Evolutionary conservation across 2,797 vertebrate genomes (phyloP).

Genomic region (Diglossa cyanea): DNA sequence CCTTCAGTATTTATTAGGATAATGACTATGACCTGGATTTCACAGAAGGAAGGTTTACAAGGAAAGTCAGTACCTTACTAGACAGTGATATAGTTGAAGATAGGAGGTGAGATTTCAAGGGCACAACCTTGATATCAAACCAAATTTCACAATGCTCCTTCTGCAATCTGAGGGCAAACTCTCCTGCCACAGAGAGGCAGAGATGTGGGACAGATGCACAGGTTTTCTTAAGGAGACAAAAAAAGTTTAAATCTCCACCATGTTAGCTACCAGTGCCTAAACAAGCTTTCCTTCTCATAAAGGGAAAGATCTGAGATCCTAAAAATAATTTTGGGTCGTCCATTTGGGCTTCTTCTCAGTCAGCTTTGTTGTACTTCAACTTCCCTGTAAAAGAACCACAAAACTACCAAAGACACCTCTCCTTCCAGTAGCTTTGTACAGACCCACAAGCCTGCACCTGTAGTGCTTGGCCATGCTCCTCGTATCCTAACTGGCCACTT

Average conservation of each 20-base stretch:
- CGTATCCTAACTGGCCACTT: not conserved
- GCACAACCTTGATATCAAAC: not conserved
- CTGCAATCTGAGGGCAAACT: not conserved
- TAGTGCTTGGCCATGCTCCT: not conserved
- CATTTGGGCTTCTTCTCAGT: not conserved
- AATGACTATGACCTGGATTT: not conserved
- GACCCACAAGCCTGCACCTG: not conserved
- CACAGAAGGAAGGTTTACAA: not conserved
- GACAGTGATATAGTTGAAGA: not conserved
- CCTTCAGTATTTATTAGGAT: not conserved
- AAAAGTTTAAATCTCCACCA: not conserved
- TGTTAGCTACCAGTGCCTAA: not conserved
- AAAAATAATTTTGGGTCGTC: not conserved
- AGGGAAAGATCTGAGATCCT: not conserved
- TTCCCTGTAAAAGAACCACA: not conserved
- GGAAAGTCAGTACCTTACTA: not conserved
- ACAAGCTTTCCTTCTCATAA: not conserved
- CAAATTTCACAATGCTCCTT: not conserved
- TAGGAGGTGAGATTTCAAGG: not conserved
- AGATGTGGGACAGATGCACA: not conserved
- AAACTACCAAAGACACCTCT: not conserved
- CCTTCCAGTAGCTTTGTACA: not conserved
- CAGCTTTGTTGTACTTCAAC: not conserved
- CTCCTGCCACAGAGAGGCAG: not conserved
- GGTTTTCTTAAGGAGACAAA: not conserved